These are phyloP conservation scores for Porites rus DNA, from an alignment of 92 coral and sea anemone genomes.

Conservation along the genomic window DNA sequence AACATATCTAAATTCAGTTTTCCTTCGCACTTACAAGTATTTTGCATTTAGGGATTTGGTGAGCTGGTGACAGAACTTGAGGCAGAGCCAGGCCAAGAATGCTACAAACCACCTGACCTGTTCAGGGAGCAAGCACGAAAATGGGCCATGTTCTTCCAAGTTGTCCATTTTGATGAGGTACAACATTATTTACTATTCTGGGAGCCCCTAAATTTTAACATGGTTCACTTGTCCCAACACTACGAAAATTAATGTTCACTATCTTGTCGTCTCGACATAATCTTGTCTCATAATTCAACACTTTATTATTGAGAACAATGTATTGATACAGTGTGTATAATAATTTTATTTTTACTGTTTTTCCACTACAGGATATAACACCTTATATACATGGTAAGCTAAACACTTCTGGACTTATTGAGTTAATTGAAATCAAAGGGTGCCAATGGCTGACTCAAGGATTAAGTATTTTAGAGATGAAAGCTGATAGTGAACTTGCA, in stretches of 20 bases:
- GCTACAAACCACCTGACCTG: slow-evolving; percentile 25
- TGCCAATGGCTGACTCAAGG: too few species aligned
- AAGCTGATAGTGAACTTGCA: too few species aligned
- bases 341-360: not conserved
- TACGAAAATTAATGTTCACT: too few species aligned
- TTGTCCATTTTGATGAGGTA: slow-evolving; percentile 43
- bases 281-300: too few species aligned
- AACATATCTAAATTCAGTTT: not conserved
- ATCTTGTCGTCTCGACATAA: too few species aligned
- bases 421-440: too few species aligned
- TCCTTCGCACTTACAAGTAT: not conserved
- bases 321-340: not conserved
- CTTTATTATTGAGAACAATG: too few species aligned
- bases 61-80: slow-evolving; percentile 15
- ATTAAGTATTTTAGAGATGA: too few species aligned
- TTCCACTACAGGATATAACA: slow-evolving; percentile 41
- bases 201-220: not conserved
- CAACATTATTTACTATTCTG: not conserved
- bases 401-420: too few species aligned
- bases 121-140: slow-evolving; percentile 30
- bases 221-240: too few species aligned
- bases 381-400: slow-evolving; percentile 64
- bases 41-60: slow-evolving; percentile 28
- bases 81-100: slow-evolving; percentile 33
- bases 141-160: slow-evolving; percentile 47